phyloP scores from a whole-genome alignment of 1,140 invertebrate species.

The Acromyrmex echinatior region DNA sequence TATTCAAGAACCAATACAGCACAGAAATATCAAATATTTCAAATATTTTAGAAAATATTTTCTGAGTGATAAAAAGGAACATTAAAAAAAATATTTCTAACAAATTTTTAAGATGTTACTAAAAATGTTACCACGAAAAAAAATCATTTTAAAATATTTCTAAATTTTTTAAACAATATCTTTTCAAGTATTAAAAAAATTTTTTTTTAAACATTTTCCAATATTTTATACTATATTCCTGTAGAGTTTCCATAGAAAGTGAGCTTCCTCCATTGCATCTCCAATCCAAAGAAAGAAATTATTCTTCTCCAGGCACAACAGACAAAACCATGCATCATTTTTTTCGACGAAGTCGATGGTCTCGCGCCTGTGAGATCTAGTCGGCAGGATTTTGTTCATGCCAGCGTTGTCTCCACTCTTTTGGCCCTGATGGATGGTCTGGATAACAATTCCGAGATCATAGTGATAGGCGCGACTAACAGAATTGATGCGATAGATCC shows the following conservation, averaged over 20 bases:
- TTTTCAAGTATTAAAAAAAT: too few species aligned
- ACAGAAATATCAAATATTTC: too few species aligned
- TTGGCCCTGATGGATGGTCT: constrained; percentile 92
- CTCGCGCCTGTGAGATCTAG: constrained; percentile 89
- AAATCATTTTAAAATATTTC: too few species aligned
- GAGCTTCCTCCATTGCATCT: not conserved
- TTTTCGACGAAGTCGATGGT: constrained; percentile 93
- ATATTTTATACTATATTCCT: too few species aligned
- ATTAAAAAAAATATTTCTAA: too few species aligned
- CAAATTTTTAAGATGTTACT: too few species aligned
- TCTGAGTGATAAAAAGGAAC: too few species aligned
- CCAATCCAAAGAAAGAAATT: not conserved
- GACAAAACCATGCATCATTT: constrained; percentile 91
- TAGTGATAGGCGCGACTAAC: constrained; percentile 93
- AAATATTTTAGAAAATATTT: too few species aligned
- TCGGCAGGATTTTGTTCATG: constrained; percentile 90
- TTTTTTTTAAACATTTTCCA: too few species aligned
- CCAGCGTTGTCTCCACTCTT: constrained; percentile 88
- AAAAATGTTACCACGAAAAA: too few species aligned
- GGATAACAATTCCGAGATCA: constrained; percentile 89
- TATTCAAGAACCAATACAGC: not conserved
- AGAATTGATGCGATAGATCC: constrained; percentile 92
- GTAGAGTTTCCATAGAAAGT: too few species aligned
- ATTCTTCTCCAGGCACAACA: constrained; percentile 87
- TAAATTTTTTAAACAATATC: too few species aligned